Percentiles rank a stretch among this genome's conserved stretches.
Evolutionary conservation across 2,797 vertebrate species (phyloP).

Genomic region (Sphenopsis melanotis): DNA sequence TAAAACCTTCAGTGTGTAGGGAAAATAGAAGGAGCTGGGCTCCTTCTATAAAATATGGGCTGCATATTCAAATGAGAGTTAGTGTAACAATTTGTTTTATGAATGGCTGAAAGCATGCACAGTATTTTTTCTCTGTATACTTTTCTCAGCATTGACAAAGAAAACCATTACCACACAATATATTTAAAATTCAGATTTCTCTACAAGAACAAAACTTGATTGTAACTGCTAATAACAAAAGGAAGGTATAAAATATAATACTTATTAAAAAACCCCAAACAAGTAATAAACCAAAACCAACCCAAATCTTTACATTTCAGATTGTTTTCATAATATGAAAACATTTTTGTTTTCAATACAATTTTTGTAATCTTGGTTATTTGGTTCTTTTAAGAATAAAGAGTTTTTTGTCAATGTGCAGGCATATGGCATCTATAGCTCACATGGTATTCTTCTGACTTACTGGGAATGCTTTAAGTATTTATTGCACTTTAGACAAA

Average conservation of each 20-base stretch:
- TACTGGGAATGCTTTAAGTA: background rate
- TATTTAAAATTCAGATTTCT: background rate
- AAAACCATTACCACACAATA: background rate
- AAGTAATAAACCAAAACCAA: background rate
- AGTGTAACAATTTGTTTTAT: background rate
- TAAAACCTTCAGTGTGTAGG: background rate
- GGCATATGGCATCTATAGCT: background rate
- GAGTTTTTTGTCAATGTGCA: background rate
- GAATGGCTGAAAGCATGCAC: background rate
- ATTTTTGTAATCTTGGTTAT: background rate
- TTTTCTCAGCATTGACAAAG: background rate
- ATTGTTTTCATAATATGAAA: background rate
- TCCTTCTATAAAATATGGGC: no score
- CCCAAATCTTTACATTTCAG: background rate
- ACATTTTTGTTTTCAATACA: background rate
- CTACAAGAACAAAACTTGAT: background rate
- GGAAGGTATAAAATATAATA: background rate
- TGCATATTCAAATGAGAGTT: background rate
- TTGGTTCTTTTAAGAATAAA: background rate
- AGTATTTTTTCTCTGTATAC: background rate
- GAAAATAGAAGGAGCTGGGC: background rate
- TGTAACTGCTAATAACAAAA: background rate
- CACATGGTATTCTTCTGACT: background rate
- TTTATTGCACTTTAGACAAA: background rate
- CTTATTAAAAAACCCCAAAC: fast-evolving